Percentiles rank a stretch among this genome's conserved stretches.
phyloP scores from a whole-genome alignment of 2,888 invertebrate genomes.

The Mongoloraphidia duomilia region DNA sequence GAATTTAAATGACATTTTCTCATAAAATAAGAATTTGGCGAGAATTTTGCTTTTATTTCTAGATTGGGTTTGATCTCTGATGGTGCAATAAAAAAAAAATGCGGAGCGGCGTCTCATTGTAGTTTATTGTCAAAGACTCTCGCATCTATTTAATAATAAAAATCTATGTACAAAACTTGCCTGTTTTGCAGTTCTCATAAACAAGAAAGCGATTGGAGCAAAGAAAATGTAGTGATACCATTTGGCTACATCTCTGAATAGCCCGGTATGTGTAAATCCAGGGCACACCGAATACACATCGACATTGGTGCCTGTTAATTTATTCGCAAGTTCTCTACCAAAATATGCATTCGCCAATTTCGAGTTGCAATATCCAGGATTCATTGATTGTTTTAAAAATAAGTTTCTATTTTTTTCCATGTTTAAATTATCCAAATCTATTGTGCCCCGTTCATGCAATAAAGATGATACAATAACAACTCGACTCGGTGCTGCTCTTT shows the following conservation, averaged over 20 bases:
- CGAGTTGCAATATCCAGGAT: conserved; percentile 57
- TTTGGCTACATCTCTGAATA: conserved; percentile 50
- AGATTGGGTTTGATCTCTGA: conserved; percentile 2
- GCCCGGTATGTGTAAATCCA: conserved; percentile 63
- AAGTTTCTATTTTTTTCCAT: conserved; percentile 34
- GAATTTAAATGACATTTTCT: background rate
- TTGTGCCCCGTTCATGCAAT: conserved; percentile 51
- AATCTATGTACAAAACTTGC: conserved; percentile 28
- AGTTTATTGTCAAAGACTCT: no score
- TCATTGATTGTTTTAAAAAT: conserved; percentile 28
- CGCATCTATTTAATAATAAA: no score
- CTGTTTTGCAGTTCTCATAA: conserved; percentile 57
- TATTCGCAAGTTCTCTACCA: conserved; percentile 45
- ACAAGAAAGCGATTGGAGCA: conserved; percentile 53
- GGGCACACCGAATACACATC: conserved; percentile 59
- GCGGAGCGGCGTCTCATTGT: background rate
- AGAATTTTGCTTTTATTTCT: conserved; percentile 2
- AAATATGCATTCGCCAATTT: conserved; percentile 67
- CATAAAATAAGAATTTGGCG: conserved; percentile 4
- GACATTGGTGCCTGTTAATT: conserved; percentile 37
- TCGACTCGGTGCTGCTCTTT: conserved; percentile 50
- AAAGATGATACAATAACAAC: conserved; percentile 58
- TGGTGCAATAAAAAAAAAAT: background rate
- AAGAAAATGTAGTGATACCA: conserved; percentile 63
- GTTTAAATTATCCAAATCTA: conserved; percentile 54